Conservation (phyloP, 1,140 invertebrate genomes). For the Matsumurasca onukii region DNA sequence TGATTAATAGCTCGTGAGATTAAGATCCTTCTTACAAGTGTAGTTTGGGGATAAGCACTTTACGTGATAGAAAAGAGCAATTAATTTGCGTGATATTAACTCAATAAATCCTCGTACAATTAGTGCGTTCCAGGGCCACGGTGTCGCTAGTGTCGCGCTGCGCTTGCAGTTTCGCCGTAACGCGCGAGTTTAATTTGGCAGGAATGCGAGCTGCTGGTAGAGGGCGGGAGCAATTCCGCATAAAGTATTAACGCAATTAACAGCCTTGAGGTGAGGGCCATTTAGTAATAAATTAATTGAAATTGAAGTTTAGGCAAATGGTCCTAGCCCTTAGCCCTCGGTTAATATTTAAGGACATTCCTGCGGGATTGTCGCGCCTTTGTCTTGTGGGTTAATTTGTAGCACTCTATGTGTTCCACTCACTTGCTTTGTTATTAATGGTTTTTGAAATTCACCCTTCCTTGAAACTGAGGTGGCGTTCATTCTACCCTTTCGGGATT, state of each 20-base stretch:
- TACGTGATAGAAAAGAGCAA: too few relatives aligned
- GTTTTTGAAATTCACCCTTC: not conserved
- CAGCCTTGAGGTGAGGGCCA: not conserved
- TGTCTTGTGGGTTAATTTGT: not conserved
- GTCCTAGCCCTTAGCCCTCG: not conserved
- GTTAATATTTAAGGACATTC: not conserved
- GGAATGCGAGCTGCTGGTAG: not conserved
- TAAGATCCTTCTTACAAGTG: too few relatives aligned
- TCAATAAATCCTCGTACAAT: too few relatives aligned
- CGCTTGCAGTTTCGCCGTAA: too few relatives aligned
- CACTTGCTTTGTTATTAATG: not conserved
- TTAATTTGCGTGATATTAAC: too few relatives aligned
- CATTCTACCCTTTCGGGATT: too few relatives aligned
- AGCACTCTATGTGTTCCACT: not conserved
- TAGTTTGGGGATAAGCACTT: too few relatives aligned
- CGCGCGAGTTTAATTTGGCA: not conserved
- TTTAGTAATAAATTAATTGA: constrained; percentile 1
- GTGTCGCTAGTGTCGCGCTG: too few relatives aligned
- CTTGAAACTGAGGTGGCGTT: too few relatives aligned
- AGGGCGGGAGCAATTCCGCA: not conserved
- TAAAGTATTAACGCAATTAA: constrained; percentile 1
- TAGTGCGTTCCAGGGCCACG: too few relatives aligned
- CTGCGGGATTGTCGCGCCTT: not conserved
- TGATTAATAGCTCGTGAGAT: too few relatives aligned
- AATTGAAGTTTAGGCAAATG: not conserved